A percentile compares a stretch with the other conserved stretches of the same genome.
These are phyloP conservation scores for Brachionus paranguensis DNA, from an alignment of 1,140 invertebrate species.

Conservation along the genomic window DNA sequence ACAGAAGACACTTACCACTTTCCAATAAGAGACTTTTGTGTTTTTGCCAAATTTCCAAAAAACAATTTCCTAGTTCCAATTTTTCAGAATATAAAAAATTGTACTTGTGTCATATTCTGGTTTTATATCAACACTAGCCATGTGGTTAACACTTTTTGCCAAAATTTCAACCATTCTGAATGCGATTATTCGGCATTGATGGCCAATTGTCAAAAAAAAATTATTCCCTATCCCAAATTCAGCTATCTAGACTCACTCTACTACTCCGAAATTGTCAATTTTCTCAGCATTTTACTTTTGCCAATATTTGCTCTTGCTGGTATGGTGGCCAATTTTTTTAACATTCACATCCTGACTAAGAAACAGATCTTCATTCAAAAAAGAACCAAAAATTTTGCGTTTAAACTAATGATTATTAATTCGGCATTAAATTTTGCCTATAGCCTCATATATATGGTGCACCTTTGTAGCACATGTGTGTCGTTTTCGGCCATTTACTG, in stretches of 20 bases:
- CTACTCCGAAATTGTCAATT: background rate
- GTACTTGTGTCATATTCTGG: conserved; percentile 5
- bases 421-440: background rate
- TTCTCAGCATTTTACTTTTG: background rate
- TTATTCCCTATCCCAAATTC: background rate
- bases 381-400: background rate
- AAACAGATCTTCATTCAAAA: background rate
- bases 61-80: background rate
- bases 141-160: background rate
- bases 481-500: background rate
- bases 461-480: background rate
- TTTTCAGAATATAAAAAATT: background rate
- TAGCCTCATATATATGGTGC: background rate
- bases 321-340: background rate
- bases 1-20: background rate
- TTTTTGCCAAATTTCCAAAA: background rate
- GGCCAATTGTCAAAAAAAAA: background rate
- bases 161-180: background rate
- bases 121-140: background rate
- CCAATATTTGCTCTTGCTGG: background rate
- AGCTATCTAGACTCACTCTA: background rate
- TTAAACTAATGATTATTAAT: background rate
- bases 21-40: background rate
- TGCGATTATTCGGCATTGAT: background rate
- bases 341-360: background rate